Evolutionary conservation across 2,888 invertebrate genomes (phyloP).

Genomic region (Leptothorax acervorum): DNA sequence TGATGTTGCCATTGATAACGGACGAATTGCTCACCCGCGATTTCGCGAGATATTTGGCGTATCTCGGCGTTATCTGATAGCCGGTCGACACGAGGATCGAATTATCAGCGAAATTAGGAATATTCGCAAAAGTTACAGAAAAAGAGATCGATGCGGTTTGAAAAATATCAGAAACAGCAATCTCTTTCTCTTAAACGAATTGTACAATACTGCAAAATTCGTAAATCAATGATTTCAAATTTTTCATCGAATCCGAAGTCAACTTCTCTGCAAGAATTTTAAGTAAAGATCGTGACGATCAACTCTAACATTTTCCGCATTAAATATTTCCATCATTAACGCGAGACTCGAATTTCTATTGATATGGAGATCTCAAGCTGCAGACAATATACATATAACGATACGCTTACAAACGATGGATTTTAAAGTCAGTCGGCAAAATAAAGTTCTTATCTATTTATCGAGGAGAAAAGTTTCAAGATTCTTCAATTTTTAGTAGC

Average conservation of each 20-base stretch:
- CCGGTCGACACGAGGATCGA: conserved; percentile 45
- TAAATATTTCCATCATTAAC: conserved; percentile 8
- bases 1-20: background rate
- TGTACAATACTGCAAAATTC: background rate
- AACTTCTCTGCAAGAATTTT: conserved; percentile 2
- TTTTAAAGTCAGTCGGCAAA: background rate
- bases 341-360: background rate
- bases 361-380: background rate
- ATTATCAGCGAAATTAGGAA: conserved; percentile 29
- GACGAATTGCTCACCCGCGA: background rate
- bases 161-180: background rate
- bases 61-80: conserved; percentile 4
- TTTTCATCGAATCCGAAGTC: background rate
- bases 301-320: background rate
- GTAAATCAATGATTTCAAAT: background rate
- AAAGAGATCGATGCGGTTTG: background rate
- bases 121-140: conserved; percentile 6
- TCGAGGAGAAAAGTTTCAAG: background rate
- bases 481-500: background rate
- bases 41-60: background rate
- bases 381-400: background rate
- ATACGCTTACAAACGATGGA: background rate
- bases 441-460: background rate
- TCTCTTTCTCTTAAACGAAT: conserved; percentile 7
- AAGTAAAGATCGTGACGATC: background rate